A percentile compares a stretch with the other conserved stretches of the same genome.
phyloP scores from a whole-genome alignment of 2,888 invertebrate species.

The Drosophila mayaguana region DNA sequence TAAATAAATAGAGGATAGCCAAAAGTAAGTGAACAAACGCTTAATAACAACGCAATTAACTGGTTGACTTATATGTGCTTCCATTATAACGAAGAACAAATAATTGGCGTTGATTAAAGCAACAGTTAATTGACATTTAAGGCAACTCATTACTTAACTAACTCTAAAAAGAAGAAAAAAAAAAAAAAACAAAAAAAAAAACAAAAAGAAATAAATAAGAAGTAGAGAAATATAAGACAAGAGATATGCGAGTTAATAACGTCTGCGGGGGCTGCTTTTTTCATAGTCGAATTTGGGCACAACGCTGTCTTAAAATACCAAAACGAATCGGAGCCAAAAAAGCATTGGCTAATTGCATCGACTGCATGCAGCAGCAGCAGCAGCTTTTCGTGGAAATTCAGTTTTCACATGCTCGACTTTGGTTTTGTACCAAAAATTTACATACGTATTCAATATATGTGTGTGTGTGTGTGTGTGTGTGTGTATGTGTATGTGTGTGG shows the following conservation, averaged over 20 bases:
- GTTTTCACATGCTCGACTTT: slow-evolving; percentile 67
- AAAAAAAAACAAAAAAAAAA: background rate
- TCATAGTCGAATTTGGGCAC: slow-evolving; percentile 43
- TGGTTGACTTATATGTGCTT: slow-evolving; percentile 39
- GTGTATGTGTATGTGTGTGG: slow-evolving; percentile 32
- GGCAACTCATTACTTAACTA: slow-evolving; percentile 65
- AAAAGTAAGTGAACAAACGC: slow-evolving; percentile 13
- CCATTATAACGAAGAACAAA: slow-evolving; percentile 39
- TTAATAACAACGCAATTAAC: slow-evolving; percentile 47
- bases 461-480: background rate
- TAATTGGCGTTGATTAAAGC: slow-evolving; percentile 65
- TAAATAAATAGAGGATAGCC: slow-evolving; percentile 26
- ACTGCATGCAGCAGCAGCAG: slow-evolving; percentile 41
- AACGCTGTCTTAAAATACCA: slow-evolving; percentile 59
- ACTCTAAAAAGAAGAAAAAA: background rate
- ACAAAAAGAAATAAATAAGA: background rate
- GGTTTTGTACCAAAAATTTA: slow-evolving; percentile 54
- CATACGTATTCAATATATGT: slow-evolving; percentile 54
- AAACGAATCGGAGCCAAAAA: slow-evolving; percentile 45
- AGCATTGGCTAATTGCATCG: slow-evolving; percentile 65
- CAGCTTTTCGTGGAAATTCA: slow-evolving; percentile 52
- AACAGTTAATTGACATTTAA: slow-evolving; percentile 75
- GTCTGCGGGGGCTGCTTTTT: slow-evolving; percentile 50
- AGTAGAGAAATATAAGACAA: slow-evolving; percentile 7
- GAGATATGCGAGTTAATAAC: slow-evolving; percentile 38